Conservation (phyloP, 2,797 vertebrate species). For the Eulemur rubriventer region DNA sequence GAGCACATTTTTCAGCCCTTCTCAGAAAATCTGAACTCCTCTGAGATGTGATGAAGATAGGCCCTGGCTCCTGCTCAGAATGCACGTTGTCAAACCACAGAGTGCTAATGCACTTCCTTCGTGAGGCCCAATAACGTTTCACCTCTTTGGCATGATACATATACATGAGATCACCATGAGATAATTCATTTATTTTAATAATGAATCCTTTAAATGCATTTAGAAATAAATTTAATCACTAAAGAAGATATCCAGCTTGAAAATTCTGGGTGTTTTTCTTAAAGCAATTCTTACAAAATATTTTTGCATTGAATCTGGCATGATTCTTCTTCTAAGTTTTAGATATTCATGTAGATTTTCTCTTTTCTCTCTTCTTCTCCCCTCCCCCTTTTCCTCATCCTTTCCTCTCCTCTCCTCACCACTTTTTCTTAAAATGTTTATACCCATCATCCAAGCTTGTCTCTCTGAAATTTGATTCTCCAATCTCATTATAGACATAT, state of each 20-base stretch:
- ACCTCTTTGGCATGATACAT: conserved; percentile 13
- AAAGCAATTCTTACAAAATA: conserved; percentile 28
- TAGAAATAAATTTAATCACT: conserved; percentile 51
- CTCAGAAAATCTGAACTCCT: conserved; percentile 46
- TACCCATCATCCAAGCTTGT: not conserved
- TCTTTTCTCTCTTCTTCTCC: not conserved
- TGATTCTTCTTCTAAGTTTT: not conserved
- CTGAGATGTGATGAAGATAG: not conserved
- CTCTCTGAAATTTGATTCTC: not conserved
- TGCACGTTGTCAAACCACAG: not conserved
- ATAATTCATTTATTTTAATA: conserved; percentile 56
- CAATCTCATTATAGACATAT: not conserved
- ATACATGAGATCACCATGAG: conserved; percentile 50
- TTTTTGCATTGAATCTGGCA: not conserved
- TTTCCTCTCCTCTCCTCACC: not conserved
- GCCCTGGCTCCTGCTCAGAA: not conserved
- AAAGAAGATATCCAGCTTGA: conserved; percentile 27
- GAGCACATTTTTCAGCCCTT: conserved; percentile 9
- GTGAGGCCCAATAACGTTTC: not conserved
- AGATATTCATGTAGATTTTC: not conserved
- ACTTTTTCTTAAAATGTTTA: not conserved
- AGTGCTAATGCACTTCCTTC: not conserved
- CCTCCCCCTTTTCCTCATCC: not conserved
- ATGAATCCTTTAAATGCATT: conserved; percentile 40
- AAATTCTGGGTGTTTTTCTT: conserved; percentile 40